Evolutionary conservation across 2,888 invertebrate species (phyloP).

Genomic region (Eupelmus urozonus): DNA sequence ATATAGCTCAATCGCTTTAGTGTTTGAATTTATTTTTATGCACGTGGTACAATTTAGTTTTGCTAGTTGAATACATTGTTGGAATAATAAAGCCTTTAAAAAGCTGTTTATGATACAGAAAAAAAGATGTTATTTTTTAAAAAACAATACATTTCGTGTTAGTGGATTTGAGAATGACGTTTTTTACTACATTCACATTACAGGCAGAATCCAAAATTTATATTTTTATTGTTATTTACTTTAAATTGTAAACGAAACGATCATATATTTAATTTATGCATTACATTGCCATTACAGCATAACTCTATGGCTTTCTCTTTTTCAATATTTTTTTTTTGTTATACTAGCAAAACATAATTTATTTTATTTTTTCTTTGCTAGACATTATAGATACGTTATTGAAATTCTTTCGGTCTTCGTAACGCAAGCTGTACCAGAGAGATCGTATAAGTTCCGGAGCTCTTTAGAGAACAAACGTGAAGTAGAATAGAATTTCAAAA

Average conservation of each 20-base stretch:
- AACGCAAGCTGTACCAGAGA: conserved; percentile 36
- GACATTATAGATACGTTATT: no score
- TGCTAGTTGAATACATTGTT: conserved; percentile 1
- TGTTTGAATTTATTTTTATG: conserved; percentile 26
- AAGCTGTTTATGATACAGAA: not conserved
- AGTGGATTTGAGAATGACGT: conserved; percentile 22
- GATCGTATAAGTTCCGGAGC: conserved; percentile 17
- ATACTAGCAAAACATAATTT: not conserved
- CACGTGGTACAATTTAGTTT: conserved; percentile 37
- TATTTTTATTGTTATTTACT: not conserved
- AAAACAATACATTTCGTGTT: conserved; percentile 5
- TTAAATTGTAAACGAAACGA: conserved; percentile 41
- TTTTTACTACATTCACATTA: conserved; percentile 47
- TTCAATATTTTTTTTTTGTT: not conserved
- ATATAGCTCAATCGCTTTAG: conserved; percentile 27
- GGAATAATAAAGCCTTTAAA: conserved; percentile 25
- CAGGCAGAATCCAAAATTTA: conserved; percentile 63
- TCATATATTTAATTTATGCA: conserved; percentile 19
- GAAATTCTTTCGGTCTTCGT: conserved; percentile 3
- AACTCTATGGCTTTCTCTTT: conserved; percentile 9
- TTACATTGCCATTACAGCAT: conserved; percentile 23
- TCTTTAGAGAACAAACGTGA: conserved; percentile 26
- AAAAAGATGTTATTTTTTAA: conserved; percentile 1
- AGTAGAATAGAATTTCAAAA: conserved; percentile 46
- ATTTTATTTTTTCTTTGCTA: no score